Evolutionary conservation across 2,797 vertebrate genomes (phyloP).

Genomic region (Siniperca undulata): DNA sequence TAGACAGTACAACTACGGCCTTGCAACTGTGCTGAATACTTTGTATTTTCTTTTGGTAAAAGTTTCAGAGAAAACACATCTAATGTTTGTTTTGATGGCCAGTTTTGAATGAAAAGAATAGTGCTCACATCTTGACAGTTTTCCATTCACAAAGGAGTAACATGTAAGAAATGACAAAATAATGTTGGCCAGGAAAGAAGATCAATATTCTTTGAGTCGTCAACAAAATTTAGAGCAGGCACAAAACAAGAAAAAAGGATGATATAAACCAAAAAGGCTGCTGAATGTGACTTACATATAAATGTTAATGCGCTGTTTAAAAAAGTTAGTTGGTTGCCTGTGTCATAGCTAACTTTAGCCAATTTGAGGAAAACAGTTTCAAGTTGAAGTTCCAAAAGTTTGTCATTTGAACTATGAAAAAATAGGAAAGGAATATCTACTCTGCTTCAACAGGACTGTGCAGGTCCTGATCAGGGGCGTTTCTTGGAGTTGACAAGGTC

Average conservation of each 20-base stretch:
- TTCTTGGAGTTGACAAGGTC: too few relatives aligned
- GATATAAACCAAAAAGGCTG: not conserved
- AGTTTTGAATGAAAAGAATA: not conserved
- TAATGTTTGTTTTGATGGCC: not conserved
- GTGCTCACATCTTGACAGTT: not conserved
- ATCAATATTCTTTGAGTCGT: not conserved
- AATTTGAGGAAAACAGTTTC: not conserved
- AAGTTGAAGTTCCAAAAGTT: not conserved
- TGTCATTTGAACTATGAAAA: too few relatives aligned
- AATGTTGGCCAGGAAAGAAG: not conserved
- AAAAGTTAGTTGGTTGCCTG: not conserved
- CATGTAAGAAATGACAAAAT: constrained; percentile 1
- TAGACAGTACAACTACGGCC: not conserved
- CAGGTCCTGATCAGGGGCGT: not conserved
- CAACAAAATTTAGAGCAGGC: not conserved
- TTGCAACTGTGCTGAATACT: not conserved
- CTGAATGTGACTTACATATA: not conserved
- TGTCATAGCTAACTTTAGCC: not conserved
- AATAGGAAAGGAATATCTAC: too few relatives aligned
- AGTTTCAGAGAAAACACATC: not conserved
- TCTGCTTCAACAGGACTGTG: too few relatives aligned
- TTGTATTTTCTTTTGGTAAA: constrained; percentile 1
- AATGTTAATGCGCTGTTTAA: not conserved
- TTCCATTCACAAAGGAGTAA: not conserved
- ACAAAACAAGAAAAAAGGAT: not conserved